Evolutionary conservation across 2,797 vertebrate genomes (phyloP).

Genomic region (Myoxocephalus aenaeus): DNA sequence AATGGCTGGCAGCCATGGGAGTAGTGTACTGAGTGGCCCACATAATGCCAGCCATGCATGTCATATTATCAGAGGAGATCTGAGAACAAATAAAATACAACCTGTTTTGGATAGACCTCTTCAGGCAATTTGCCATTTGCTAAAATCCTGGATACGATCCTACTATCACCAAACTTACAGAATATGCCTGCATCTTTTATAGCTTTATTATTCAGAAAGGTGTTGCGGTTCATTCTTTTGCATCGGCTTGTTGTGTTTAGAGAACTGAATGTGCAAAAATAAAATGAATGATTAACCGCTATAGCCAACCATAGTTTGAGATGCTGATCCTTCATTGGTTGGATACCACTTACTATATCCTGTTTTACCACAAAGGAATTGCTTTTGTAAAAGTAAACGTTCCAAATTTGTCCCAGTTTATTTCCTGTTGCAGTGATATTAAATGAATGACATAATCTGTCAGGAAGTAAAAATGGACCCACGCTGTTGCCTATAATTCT

Average conservation of each 20-base stretch:
- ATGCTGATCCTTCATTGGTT: not conserved
- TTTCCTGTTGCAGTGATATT: not conserved
- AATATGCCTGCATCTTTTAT: not conserved
- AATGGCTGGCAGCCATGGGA: slow-evolving; percentile 52
- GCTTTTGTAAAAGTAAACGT: not conserved
- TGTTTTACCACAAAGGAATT: slow-evolving; percentile 5
- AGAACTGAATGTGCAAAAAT: not conserved
- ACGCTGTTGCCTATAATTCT: not conserved
- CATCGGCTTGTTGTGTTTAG: not conserved
- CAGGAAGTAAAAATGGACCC: not conserved
- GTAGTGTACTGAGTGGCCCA: slow-evolving; percentile 35
- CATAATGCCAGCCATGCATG: slow-evolving; percentile 46
- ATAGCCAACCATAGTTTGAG: not conserved
- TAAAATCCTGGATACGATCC: slow-evolving; percentile 14
- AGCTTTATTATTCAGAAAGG: not conserved
- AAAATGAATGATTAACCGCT: slow-evolving; percentile 42
- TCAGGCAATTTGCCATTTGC: not conserved
- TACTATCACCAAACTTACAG: not conserved
- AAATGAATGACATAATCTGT: not conserved
- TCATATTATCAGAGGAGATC: slow-evolving; percentile 51
- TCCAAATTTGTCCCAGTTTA: not conserved
- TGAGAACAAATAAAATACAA: slow-evolving; percentile 52
- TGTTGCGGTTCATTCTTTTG: not conserved
- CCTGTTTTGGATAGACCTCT: slow-evolving; percentile 19
- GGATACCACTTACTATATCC: not conserved